Conservation (phyloP, 2,888 invertebrate species). For the Hyposoter didymator region DNA sequence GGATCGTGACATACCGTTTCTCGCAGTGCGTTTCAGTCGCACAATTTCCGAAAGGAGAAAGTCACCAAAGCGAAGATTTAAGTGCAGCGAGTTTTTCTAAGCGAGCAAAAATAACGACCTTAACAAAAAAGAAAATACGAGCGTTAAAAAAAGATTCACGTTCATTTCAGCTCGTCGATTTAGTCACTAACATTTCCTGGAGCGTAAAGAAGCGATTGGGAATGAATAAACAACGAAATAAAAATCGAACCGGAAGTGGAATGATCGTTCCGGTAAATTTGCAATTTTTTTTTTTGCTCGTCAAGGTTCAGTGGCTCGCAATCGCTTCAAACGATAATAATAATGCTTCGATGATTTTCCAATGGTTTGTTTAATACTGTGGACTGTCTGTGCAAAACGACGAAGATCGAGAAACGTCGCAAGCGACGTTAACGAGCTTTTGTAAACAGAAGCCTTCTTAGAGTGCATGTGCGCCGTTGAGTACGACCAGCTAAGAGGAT, state of each 20-base stretch:
- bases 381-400: constrained; percentile 35
- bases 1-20: constrained; percentile 33
- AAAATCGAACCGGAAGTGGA: constrained; percentile 25
- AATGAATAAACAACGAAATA: not conserved
- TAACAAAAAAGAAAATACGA: not conserved
- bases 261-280: not conserved
- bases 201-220: not conserved
- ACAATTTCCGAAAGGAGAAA: constrained; percentile 53
- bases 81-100: constrained; percentile 43
- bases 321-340: constrained; percentile 34
- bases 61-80: constrained; percentile 46
- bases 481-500: constrained; percentile 70
- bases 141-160: not conserved
- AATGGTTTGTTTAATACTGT: constrained; percentile 41
- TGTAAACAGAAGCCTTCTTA: constrained; percentile 67
- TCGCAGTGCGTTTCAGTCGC: not conserved
- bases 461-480: constrained; percentile 51
- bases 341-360: constrained; percentile 49
- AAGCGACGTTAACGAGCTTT: constrained; percentile 59
- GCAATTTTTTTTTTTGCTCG: not conserved
- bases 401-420: constrained; percentile 1
- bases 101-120: constrained; percentile 33
- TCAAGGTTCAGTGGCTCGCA: constrained; percentile 22
- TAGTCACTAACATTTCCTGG: not conserved
- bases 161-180: not conserved